Base-by-base conservation (phyloP, 2,888 invertebrate genomes). In the Ornithoptera alexandrae region DNA sequence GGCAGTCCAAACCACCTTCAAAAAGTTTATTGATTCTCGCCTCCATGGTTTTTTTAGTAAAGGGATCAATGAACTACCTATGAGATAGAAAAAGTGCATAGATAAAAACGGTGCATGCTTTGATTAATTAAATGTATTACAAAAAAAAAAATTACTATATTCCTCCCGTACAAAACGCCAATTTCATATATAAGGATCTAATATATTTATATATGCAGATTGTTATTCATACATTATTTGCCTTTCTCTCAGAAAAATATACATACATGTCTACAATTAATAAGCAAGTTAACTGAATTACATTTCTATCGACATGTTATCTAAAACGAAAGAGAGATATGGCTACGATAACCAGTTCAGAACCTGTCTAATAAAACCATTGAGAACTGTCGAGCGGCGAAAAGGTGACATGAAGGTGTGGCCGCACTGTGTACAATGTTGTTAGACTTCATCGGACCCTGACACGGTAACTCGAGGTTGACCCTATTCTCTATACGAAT, bases 391-490 rank as follows among this genome's bases (percentile, higher is more conserved):
- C 63, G 60, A 60, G 59, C 59, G 20, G 39, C 56, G 57, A 61
- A 65, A 65, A 65, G 61, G 60, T 30, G 53, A 39, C 22, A 24
- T 50, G 24, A 69, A 57, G 65, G 61, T 65, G 69, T 61, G 65
- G 69, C 69, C 60, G 12, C n/a, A 53, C 36, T 53, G 46, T 22
- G 22, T 53, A 69, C 68, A 62, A 62, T 57, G 68, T 53, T 53
- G 53, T 64, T 68, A 65, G 61, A 65, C 69, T 65, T 69, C 65
- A 22, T 22, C 61, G 42, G 57, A 69, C 69, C 69, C 64, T 69
- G 64, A 69, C 69, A 65, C 61, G 60, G 65, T 61, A 69, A 61
- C 22, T 56, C 60, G 57, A 69, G 69, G 61, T 61, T 69, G 65
- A 15, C 36, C 50, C 66, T 30, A 62, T 50, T 67, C 62, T 53